Evolutionary conservation across 2,888 invertebrate genomes (phyloP).

Genomic region (Drosophila atripex): DNA sequence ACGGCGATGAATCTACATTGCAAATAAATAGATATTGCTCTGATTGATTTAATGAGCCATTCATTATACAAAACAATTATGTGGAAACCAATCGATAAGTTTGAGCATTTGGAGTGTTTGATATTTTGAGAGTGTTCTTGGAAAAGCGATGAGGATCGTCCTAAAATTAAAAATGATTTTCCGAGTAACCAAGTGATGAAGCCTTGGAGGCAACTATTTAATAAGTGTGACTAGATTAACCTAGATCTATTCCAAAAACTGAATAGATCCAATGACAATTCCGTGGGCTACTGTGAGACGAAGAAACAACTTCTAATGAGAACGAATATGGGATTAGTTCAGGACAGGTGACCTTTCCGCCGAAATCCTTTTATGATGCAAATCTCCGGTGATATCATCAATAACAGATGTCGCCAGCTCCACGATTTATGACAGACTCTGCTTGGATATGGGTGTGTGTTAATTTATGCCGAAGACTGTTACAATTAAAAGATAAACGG

Average conservation of each 20-base stretch:
- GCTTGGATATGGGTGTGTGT: constrained; percentile 32
- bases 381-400: constrained; percentile 58
- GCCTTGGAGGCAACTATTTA: neutral
- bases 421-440: constrained; percentile 61
- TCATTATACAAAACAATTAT: constrained; percentile 43
- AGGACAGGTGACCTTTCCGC: constrained; percentile 33
- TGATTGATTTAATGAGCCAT: constrained; percentile 61
- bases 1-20: constrained; percentile 47
- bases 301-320: constrained; percentile 44
- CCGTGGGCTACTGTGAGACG: constrained; percentile 55
- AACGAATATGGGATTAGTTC: constrained; percentile 44
- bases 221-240: constrained; percentile 34
- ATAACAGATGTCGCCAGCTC: constrained; percentile 53
- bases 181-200: neutral
- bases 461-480: constrained; percentile 68
- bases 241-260: constrained; percentile 38
- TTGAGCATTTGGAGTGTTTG: neutral
- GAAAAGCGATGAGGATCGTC: neutral
- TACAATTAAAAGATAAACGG: constrained; percentile 78
- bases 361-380: constrained; percentile 67
- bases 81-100: constrained; percentile 16
- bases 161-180: neutral
- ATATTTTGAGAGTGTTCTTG: neutral
- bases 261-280: constrained; percentile 49
- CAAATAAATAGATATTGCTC: constrained; percentile 56